Conservation (phyloP, 2,113 vertebrate genomes). For the Chelonoidis abingdonii region DNA sequence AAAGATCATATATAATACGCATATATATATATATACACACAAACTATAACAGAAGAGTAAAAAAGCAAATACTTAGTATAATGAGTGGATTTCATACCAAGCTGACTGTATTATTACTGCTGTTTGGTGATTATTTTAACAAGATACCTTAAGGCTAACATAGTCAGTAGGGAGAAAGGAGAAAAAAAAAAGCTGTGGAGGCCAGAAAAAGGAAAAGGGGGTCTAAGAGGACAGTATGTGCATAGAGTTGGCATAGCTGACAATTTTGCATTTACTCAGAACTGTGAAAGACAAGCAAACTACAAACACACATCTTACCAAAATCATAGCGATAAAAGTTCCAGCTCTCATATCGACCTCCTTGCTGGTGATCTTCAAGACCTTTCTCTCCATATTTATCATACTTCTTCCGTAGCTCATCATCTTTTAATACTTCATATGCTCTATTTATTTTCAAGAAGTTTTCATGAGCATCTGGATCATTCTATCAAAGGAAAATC, state of each 20-base stretch:
- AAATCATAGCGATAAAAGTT: slow-evolving; percentile 97
- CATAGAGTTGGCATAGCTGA: background rate
- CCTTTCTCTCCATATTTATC: slow-evolving; percentile 99
- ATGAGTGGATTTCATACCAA: background rate
- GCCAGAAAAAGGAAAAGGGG: background rate
- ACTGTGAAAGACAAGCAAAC: background rate
- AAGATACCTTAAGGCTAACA: background rate
- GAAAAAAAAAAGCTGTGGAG: background rate
- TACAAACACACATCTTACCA: slow-evolving; percentile 76
- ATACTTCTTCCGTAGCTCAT: slow-evolving; percentile 96
- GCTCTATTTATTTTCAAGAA: slow-evolving; percentile 97
- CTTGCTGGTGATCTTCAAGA: slow-evolving; percentile 89
- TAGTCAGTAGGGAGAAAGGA: background rate
- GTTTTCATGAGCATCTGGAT: slow-evolving; percentile 90
- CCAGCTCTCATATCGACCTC: slow-evolving; percentile 96
- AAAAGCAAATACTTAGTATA: background rate
- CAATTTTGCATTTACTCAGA: background rate
- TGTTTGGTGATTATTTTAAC: background rate
- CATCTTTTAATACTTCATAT: slow-evolving; percentile 98
- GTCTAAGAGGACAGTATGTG: rapidly evolving
- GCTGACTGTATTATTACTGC: background rate
- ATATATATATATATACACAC: background rate
- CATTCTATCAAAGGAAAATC: slow-evolving; percentile 83
- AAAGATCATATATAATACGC: background rate
- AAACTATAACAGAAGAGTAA: background rate